Evolutionary conservation across 2,888 invertebrate genomes (phyloP).

Genomic region (Acronicta leporina): DNA sequence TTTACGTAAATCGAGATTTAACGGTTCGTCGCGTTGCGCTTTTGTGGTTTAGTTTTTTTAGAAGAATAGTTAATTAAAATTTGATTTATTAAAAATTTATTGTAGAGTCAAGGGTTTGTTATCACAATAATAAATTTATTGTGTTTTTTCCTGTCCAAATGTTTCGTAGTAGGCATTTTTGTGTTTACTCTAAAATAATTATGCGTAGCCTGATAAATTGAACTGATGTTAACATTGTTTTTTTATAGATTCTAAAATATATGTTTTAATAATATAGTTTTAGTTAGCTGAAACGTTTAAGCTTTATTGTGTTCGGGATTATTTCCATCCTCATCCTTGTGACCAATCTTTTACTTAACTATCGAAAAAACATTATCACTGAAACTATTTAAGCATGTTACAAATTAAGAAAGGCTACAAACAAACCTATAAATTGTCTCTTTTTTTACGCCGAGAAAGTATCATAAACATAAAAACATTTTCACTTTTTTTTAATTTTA

Average conservation of each 20-base stretch:
- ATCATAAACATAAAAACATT: no score
- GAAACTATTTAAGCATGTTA: no score
- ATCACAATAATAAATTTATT: constrained; percentile 65
- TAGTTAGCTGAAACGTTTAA: no score
- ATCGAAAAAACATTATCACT: neutral
- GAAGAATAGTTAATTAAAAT: constrained; percentile 84
- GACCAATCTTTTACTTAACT: neutral
- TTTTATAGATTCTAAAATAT: no score
- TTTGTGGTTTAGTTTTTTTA: constrained; percentile 84
- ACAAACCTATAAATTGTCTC: no score
- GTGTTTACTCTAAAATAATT: neutral
- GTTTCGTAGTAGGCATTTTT: constrained; percentile 1
- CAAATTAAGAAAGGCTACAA: no score
- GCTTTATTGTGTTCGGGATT: no score
- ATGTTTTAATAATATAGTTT: no score
- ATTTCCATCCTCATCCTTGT: neutral
- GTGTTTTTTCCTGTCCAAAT: constrained; percentile 17
- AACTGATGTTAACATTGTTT: no score
- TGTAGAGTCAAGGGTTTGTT: constrained; percentile 72
- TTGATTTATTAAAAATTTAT: constrained; percentile 84
- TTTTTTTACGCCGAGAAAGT: no score
- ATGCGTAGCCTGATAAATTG: neutral
- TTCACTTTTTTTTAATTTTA: neutral
- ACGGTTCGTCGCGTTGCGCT: constrained; percentile 83
- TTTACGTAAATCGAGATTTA: constrained; percentile 81